Conservation (phyloP, 2,888 invertebrate species). For the Diogma glabrata region DNA sequence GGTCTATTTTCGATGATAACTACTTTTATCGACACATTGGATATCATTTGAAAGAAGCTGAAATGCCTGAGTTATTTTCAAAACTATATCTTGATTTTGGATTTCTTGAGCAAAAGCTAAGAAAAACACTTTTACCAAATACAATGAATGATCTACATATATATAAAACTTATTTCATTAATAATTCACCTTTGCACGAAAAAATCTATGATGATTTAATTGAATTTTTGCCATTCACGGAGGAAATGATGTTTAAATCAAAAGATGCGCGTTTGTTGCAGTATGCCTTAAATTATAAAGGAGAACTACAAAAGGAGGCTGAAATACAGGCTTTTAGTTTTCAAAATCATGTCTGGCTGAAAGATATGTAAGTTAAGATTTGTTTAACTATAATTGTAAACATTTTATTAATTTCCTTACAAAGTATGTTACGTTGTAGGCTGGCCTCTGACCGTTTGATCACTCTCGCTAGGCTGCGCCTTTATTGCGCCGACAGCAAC, state of each 20-base stretch:
- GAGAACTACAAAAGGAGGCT: constrained; percentile 28
- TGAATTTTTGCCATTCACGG: constrained; percentile 30
- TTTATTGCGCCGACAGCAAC: too few relatives aligned
- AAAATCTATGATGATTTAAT: constrained; percentile 25
- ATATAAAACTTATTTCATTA: too few relatives aligned
- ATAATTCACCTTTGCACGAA: too few relatives aligned
- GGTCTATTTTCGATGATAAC: too few relatives aligned
- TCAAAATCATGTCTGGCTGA: constrained; percentile 29
- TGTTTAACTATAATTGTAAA: neutral
- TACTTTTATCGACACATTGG: constrained; percentile 34
- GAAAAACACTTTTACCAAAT: constrained; percentile 27
- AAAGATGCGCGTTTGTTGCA: constrained; percentile 29
- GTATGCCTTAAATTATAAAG: constrained; percentile 28
- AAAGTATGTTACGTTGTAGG: too few relatives aligned
- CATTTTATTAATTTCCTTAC: too few relatives aligned
- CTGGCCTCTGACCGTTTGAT: too few relatives aligned
- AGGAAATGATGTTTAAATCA: constrained; percentile 31
- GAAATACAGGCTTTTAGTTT: constrained; percentile 26
- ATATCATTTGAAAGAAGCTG: constrained; percentile 28
- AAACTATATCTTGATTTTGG: constrained; percentile 34
- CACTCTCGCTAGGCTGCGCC: too few relatives aligned
- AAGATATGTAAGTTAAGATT: constrained; percentile 25
- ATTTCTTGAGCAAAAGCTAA: constrained; percentile 34
- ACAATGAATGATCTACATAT: constrained; percentile 31
- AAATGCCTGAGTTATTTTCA: constrained; percentile 24